Evolutionary conservation across 1,140 invertebrate species (phyloP).

Genomic region (Anastrepha ludens): DNA sequence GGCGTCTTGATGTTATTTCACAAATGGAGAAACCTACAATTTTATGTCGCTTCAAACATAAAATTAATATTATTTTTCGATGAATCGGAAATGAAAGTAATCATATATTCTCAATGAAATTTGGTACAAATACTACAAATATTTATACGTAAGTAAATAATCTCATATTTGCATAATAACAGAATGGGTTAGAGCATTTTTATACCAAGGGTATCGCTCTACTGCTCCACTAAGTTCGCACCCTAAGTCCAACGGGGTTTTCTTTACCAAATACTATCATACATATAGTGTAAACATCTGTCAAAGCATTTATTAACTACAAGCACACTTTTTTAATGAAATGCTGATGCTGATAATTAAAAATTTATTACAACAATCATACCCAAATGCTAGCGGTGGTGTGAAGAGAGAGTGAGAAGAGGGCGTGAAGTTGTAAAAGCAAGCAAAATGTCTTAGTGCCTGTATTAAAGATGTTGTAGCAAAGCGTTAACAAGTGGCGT

Average conservation of each 20-base stretch:
- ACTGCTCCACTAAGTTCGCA: background rate
- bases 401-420: background rate
- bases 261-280: background rate
- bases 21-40: too few relatives aligned
- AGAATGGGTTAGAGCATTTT: too few relatives aligned
- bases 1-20: too few relatives aligned
- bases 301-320: slow-evolving; percentile 32
- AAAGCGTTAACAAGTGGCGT: slow-evolving; percentile 46
- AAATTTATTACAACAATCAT: background rate
- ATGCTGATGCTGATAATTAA: slow-evolving; percentile 31
- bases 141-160: too few relatives aligned
- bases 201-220: too few relatives aligned
- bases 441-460: background rate
- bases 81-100: too few relatives aligned
- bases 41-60: too few relatives aligned
- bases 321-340: slow-evolving; percentile 20
- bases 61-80: too few relatives aligned
- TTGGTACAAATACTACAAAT: too few relatives aligned
- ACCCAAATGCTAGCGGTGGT: background rate
- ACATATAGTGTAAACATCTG: background rate
- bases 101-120: too few relatives aligned
- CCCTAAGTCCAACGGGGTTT: background rate
- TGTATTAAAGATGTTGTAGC: background rate
- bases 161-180: too few relatives aligned
- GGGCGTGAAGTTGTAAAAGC: background rate